These are phyloP conservation scores for Melipona quadrifasciata DNA, from an alignment of 1,140 invertebrate genomes.

Conservation along the genomic window DNA sequence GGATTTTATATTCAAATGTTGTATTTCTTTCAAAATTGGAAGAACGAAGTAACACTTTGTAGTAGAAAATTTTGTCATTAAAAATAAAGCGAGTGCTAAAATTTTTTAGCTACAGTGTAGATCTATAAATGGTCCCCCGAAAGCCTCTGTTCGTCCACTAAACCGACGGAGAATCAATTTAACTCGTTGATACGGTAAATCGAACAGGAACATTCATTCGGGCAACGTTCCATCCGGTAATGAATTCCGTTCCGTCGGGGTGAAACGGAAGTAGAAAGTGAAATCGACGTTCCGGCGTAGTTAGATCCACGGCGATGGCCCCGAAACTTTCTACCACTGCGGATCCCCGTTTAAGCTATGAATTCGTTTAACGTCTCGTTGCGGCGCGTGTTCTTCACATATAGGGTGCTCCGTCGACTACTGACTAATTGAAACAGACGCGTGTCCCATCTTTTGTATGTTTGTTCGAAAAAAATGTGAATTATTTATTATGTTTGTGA, in stretches of 20 bases:
- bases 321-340: slow-evolving; percentile 8
- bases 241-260: neutral
- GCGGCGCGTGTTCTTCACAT: too few relatives aligned
- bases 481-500: too few relatives aligned
- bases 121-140: neutral
- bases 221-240: neutral
- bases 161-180: neutral
- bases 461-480: too few relatives aligned
- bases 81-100: too few relatives aligned
- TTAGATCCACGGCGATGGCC: neutral
- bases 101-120: too few relatives aligned
- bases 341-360: neutral
- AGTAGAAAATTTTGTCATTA: too few relatives aligned
- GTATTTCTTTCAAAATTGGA: too few relatives aligned
- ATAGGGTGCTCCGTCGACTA: too few relatives aligned
- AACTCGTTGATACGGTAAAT: neutral
- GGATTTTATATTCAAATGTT: too few relatives aligned
- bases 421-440: too few relatives aligned
- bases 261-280: slow-evolving; percentile 13
- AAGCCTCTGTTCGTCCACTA: neutral
- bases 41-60: too few relatives aligned
- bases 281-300: neutral
- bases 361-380: slow-evolving; percentile 14
- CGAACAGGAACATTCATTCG: neutral
- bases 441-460: too few relatives aligned